These are phyloP conservation scores for Eristalis tenax DNA, from an alignment of 2,888 invertebrate species.

Conservation along the genomic window DNA sequence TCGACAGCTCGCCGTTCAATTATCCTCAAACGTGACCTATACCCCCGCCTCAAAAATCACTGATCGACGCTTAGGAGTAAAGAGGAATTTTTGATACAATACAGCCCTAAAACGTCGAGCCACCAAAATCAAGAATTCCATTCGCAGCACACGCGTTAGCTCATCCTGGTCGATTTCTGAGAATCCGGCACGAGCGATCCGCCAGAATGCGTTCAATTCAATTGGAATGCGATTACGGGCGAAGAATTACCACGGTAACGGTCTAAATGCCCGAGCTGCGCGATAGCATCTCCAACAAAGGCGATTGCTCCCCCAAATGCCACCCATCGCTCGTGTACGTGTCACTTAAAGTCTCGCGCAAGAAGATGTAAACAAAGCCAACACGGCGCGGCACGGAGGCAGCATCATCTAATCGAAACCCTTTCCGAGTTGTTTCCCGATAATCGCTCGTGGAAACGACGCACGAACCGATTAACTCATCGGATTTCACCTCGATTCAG, in stretches of 20 bases:
- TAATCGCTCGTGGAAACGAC: not conserved
- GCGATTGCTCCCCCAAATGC: not conserved
- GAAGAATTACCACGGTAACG: not conserved
- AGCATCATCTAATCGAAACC: not conserved
- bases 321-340: not conserved
- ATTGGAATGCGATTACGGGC: not conserved
- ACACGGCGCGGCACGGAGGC: too few species aligned
- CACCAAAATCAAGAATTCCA: not conserved
- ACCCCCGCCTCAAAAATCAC: too few species aligned
- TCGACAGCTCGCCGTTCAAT: too few species aligned
- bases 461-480: not conserved
- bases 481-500: not conserved
- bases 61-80: too few species aligned
- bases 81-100: not conserved
- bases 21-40: too few species aligned
- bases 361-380: not conserved
- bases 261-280: not conserved
- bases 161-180: not conserved
- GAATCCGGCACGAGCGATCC: not conserved
- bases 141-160: not conserved
- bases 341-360: not conserved
- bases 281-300: not conserved
- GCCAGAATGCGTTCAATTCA: not conserved
- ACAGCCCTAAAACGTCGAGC: too few species aligned
- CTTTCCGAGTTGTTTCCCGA: not conserved